phyloP scores from a whole-genome alignment of 1,140 invertebrate species.

The Aphis craccivora region DNA sequence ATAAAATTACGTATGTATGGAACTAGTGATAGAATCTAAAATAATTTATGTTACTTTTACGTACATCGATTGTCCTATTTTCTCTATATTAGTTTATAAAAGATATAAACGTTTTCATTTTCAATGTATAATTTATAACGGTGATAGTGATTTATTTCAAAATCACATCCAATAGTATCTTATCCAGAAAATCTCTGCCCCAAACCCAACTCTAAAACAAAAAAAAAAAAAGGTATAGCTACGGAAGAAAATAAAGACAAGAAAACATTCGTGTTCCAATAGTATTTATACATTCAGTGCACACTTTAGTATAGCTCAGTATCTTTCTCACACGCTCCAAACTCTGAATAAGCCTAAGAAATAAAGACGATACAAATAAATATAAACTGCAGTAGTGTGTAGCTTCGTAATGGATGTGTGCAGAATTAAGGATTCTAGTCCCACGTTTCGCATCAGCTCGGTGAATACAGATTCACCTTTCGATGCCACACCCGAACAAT shows the following conservation, averaged over 20 bases:
- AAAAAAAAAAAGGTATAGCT: neutral
- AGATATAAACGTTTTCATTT: neutral
- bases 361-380: conserved; percentile 58
- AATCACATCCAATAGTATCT: neutral
- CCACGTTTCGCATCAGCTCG: conserved; percentile 49
- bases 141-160: neutral
- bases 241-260: conserved; percentile 35
- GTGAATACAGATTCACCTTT: conserved; percentile 58
- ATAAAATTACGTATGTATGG: neutral
- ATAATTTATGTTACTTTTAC: neutral
- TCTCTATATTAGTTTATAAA: neutral
- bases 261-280: conserved; percentile 42
- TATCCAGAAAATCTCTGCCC: conserved; percentile 28
- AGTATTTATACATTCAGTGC: conserved; percentile 54
- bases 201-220: neutral
- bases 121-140: neutral
- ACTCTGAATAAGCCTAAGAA: conserved; percentile 49
- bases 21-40: neutral
- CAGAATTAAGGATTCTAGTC: conserved; percentile 57
- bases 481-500: conserved; percentile 57
- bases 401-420: conserved; percentile 46
- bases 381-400: conserved; percentile 51
- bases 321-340: conserved; percentile 44
- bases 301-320: neutral
- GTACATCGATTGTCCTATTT: neutral